Evolutionary conservation across 2,113 vertebrate genomes (phyloP), one percentile per base, ranked within the genome.

Genomic region (Dasypus novemcinctus): DNA sequence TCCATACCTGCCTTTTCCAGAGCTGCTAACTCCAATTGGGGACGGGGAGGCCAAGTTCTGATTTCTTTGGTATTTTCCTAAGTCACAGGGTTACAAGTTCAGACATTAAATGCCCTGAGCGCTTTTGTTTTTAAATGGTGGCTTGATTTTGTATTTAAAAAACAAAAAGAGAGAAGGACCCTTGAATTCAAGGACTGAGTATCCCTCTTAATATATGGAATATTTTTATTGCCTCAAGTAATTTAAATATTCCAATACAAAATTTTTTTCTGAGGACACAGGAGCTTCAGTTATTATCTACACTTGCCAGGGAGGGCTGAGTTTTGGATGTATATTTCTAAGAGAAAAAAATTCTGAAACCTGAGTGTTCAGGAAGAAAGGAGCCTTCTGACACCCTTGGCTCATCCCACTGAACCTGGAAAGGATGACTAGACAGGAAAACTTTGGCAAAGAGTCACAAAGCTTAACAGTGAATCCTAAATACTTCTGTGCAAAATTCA

Each of bases 61-160:
- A 41, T 81, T 80, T 69, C 25, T 33, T 20, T 41, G 64, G 3
- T 41, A 41, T 74, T 90, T 83, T 80, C 75, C 43, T 74, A 94
- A 84, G 41, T 41, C 59, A 54, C 7, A 10, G 64, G 33, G 8
- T 33, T 61, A 38, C 12, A 82, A 23, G 3, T 64, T 85, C 31
- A 11, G 27, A 52, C 31, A 80, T 43, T 49, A 78, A 84, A 75
- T 59, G 15, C 5, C n/a, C 41, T 64, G 41, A 5, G 20, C 21
- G 54, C 21, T 20, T 57, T 20, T 57, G 52, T 57, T 20, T 57
- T 57, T 57, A 20, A 80, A 63, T 20, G 23, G 20, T 75, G n/a
- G 15, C n/a, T 91, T 93, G 36, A 87, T 86, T 92, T 64, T 93
- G 13, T 79, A 49, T 49, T 49, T 49, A 83, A 75, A 33, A 79